Evolutionary conservation across 2,113 vertebrate species (phyloP).

Genomic region (Stigmatopora argus): DNA sequence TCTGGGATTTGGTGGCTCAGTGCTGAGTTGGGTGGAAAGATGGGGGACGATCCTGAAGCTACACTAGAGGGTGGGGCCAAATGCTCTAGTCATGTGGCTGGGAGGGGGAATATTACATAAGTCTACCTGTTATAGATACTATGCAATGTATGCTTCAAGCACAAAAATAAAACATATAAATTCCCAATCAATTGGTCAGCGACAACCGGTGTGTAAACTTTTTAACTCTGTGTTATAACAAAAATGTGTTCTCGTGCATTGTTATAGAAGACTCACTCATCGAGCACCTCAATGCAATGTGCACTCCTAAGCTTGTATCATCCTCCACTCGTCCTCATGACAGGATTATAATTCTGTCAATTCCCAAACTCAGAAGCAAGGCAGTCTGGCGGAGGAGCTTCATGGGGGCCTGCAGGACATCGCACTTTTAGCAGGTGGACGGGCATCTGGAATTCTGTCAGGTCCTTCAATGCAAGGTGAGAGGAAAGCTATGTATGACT

Average conservation of each 20-base stretch:
- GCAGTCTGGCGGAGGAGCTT: slow-evolving; percentile 27
- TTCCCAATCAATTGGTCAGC: no score
- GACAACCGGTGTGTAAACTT: no score
- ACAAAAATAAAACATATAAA: no score
- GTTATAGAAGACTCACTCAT: not conserved
- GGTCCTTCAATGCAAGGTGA: slow-evolving; percentile 36
- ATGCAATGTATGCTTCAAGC: not conserved
- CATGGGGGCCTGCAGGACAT: slow-evolving; percentile 22
- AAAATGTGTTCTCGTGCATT: no score
- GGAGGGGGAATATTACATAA: slow-evolving; percentile 19
- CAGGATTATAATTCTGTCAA: slow-evolving; percentile 59
- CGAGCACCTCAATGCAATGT: slow-evolving; percentile 9
- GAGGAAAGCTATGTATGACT: not conserved
- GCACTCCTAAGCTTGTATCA: slow-evolving; percentile 51
- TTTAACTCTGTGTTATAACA: no score
- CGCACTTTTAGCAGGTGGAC: slow-evolving; percentile 22
- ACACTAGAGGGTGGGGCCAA: not conserved
- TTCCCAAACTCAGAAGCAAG: slow-evolving; percentile 48
- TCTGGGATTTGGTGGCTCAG: slow-evolving; percentile 65
- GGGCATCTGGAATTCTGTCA: slow-evolving; percentile 7
- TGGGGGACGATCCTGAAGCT: slow-evolving; percentile 41
- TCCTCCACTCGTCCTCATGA: slow-evolving; percentile 67
- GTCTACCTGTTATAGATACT: not conserved
- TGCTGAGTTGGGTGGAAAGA: slow-evolving; percentile 70
- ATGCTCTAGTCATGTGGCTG: not conserved